Conservation (phyloP, 1,140 invertebrate genomes). For the Apolygus lucorum region DNA sequence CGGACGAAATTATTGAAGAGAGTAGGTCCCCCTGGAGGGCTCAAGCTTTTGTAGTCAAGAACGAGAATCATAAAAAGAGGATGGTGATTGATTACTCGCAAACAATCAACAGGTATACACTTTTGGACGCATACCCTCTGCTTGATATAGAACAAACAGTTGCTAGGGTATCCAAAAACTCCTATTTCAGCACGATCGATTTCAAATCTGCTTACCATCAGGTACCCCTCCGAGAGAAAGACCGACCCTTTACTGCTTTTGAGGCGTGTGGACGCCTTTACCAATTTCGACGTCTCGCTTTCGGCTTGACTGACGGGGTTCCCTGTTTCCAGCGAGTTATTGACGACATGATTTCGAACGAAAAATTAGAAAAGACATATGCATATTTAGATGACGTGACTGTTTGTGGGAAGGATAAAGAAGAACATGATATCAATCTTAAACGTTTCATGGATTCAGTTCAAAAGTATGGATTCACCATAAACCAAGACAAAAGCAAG, state of each 20-base stretch:
- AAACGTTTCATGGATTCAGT: background rate
- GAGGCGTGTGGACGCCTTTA: background rate
- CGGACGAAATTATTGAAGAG: too few species aligned
- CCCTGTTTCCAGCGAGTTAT: background rate
- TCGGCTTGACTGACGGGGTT: background rate
- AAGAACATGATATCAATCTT: background rate
- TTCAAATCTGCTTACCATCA: background rate
- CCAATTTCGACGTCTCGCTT: background rate
- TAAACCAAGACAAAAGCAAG: too few species aligned
- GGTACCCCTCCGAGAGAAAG: background rate
- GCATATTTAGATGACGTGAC: background rate
- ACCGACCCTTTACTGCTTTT: background rate
- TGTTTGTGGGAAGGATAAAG: background rate
- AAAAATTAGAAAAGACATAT: background rate
- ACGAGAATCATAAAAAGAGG: background rate
- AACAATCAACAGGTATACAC: too few species aligned
- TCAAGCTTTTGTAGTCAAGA: background rate
- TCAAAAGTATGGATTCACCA: background rate
- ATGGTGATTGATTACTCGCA: too few species aligned
- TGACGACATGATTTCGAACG: background rate
- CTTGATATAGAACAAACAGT: too few species aligned
- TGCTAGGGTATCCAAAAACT: too few species aligned
- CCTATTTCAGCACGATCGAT: too few species aligned
- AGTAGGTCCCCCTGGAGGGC: too few species aligned
- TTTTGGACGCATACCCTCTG: too few species aligned